phyloP scores from a whole-genome alignment of 2,113 vertebrate species.

The Marmota monax region DNA sequence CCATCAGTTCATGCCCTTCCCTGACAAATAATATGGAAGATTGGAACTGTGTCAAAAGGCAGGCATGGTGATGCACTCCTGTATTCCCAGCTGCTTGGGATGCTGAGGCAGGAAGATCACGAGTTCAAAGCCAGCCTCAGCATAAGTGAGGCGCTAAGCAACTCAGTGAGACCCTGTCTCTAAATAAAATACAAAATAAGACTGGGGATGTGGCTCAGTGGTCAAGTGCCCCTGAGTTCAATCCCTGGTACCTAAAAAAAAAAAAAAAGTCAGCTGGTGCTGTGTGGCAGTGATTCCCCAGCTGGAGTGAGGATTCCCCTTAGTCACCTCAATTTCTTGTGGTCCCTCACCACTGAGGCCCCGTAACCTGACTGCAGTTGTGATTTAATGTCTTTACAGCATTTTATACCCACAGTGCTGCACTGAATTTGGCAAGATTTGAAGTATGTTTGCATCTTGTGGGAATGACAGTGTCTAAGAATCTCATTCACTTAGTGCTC shows the following conservation, averaged over 20 bases:
- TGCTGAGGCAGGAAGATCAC: no score
- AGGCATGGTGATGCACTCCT: no score
- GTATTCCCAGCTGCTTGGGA: background rate
- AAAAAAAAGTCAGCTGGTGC: background rate
- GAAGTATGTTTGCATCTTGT: background rate
- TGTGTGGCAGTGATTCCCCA: background rate
- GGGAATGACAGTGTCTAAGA: background rate
- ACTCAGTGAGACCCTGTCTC: background rate
- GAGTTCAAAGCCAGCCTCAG: no score
- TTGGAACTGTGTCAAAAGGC: background rate
- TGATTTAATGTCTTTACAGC: background rate
- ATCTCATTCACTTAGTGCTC: background rate
- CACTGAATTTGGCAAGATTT: accelerated
- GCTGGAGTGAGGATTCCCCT: background rate
- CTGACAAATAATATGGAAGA: background rate
- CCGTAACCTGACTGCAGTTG: background rate
- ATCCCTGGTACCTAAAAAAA: no score
- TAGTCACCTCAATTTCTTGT: background rate
- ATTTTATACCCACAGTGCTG: background rate
- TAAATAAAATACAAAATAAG: background rate
- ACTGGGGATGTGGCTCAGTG: background rate
- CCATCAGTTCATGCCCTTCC: background rate
- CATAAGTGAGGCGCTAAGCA: background rate
- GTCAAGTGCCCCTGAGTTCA: no score
- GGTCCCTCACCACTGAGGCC: background rate